Base-by-base conservation (phyloP, 2,888 invertebrate genomes). In the Tipula vernalis region DNA sequence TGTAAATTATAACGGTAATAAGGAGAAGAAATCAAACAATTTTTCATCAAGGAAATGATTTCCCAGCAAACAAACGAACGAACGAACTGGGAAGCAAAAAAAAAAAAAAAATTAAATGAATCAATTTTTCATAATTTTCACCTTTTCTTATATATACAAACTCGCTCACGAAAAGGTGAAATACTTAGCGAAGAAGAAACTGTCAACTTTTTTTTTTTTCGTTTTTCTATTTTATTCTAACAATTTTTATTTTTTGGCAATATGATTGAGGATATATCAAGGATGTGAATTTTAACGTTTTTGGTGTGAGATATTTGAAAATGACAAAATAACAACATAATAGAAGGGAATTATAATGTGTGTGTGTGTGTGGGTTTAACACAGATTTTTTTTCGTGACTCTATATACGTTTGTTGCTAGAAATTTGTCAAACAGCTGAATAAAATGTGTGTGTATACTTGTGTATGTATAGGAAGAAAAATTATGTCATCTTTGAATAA, bases 21-120 rank as follows among this genome's bases (percentile, higher is more conserved):
- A 71, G 71, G 71, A 71, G 71, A 71, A 71, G 71, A 71, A 71
- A 71, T 71, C 71, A 71, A 71, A 71, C 71, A 71, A 71, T 71
- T 71, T 71, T 71, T 71, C 71, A 71, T 71, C 71, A 71, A 51
- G 8, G 71, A 71, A 71, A 71, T 71, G 28, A 71, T 71, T 71
- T 71, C 71, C 28, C 71, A 71, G 28, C 28, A 71, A 71, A 51
- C 51, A 51, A 71, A 71, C 71, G 28, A 71, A 51, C n/a, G 51
- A 51, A 71, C 12, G 71, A 71, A 71, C 71, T 71, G 71, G 57
- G 57, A 15, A 57, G 28, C 28, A 28, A 2, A 28, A 28, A 28
- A 28, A 51, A 71, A 28, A 28, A 71, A 71, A 28, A 71, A 71
- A 71, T 10, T 71, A 71, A 71, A 71, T 71, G 71, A 71, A 71